A percentile compares a stretch with the other conserved stretches of the same genome.
Conservation (phyloP, 2,888 invertebrate genomes). For the Sabatieria punctata region DNA sequence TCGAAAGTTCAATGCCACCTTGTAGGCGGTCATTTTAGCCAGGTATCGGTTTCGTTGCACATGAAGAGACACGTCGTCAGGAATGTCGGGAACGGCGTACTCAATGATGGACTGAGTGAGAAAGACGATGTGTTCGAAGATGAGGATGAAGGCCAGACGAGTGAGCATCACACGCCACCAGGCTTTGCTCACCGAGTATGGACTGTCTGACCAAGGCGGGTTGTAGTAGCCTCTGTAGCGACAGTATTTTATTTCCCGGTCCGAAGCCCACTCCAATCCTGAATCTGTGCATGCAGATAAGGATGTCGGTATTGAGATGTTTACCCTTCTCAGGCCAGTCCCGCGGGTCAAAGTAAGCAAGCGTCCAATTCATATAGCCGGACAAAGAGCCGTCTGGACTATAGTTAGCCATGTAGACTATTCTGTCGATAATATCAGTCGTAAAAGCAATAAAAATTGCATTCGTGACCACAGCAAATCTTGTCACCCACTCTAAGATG, state of each 20-base stretch:
- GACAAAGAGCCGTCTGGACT: constrained; percentile 43
- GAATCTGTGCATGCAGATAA: too few relatives aligned
- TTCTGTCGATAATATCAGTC: constrained; percentile 79
- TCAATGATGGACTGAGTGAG: neutral
- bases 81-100: constrained; percentile 3
- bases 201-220: neutral
- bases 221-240: neutral
- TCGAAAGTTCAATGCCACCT: too few relatives aligned
- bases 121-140: constrained; percentile 8
- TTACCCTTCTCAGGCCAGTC: neutral
- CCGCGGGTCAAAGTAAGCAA: neutral
- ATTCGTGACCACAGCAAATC: constrained; percentile 73
- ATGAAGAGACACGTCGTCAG: constrained; percentile 1
- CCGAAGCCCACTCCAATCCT: too few relatives aligned
- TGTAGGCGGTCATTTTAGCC: neutral
- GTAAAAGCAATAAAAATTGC: constrained; percentile 92
- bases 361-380: constrained; percentile 3
- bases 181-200: neutral
- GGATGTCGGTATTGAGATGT: constrained; percentile 8
- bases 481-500: constrained; percentile 73
- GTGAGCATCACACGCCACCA: constrained; percentile 7
- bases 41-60: constrained; percentile 1
- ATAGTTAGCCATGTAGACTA: constrained; percentile 65
- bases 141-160: constrained; percentile 5
- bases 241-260: neutral